phyloP scores from a whole-genome alignment of 2,888 invertebrate genomes.

The Eupithecia vulgata region DNA sequence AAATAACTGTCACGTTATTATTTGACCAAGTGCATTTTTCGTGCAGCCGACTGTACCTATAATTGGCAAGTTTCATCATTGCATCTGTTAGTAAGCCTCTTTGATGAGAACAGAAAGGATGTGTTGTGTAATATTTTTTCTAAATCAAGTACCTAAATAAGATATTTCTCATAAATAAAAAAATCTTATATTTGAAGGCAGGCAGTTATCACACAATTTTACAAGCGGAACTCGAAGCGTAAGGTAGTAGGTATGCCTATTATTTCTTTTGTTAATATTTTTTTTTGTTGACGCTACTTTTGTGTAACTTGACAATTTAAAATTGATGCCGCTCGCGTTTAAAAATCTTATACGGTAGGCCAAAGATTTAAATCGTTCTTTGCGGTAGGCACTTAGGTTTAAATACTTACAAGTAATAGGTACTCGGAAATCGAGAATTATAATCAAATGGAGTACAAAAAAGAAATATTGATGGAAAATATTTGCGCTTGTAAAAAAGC shows the following conservation, averaged over 20 bases:
- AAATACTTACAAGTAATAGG: background rate
- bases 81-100: background rate
- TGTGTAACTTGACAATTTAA: background rate
- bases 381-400: background rate
- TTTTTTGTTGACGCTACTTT: background rate
- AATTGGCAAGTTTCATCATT: background rate
- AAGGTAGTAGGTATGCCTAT: no score
- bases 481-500: background rate
- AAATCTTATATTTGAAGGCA: background rate
- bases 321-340: background rate
- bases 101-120: background rate
- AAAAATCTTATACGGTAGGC: background rate
- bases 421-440: background rate
- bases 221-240: background rate
- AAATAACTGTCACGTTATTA: background rate
- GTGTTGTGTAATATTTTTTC: background rate
- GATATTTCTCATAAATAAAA: background rate
- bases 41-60: slow-evolving; percentile 2
- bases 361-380: no score
- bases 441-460: background rate
- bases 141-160: background rate
- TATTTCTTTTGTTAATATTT: background rate
- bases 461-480: background rate
- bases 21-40: background rate
- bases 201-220: no score